Evolutionary conservation across 1,140 invertebrate genomes (phyloP).

Genomic region (Conus ventricosus): DNA sequence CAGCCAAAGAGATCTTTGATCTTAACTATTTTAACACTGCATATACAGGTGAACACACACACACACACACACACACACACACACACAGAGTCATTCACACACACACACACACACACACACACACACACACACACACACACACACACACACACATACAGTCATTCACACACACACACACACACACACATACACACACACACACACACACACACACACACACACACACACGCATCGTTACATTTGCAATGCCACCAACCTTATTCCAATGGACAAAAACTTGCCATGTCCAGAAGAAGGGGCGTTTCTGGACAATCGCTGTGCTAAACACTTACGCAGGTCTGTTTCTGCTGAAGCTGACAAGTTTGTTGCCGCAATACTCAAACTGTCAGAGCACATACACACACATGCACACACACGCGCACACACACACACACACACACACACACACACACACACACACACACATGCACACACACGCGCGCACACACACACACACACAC

Average conservation of each 20-base stretch:
- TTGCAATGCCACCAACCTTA: constrained; percentile 29
- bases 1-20: too few species aligned
- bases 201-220: too few species aligned
- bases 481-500: too few species aligned
- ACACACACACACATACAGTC: not conserved
- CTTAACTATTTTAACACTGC: too few species aligned
- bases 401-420: not conserved
- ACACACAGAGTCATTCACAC: too few species aligned
- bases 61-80: too few species aligned
- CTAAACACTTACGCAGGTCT: constrained; percentile 49
- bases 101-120: too few species aligned
- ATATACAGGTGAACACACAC: too few species aligned
- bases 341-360: constrained; percentile 50
- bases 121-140: too few species aligned
- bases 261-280: constrained; percentile 40
- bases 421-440: not conserved
- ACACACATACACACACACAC: not conserved
- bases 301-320: constrained; percentile 45
- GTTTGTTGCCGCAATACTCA: constrained; percentile 54
- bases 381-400: constrained; percentile 24
- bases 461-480: too few species aligned
- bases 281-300: constrained; percentile 28
- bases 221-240: too few species aligned
- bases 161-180: constrained; percentile 6
- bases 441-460: too few species aligned